phyloP scores from a whole-genome alignment of 2,888 invertebrate species.

The Patella depressa region DNA sequence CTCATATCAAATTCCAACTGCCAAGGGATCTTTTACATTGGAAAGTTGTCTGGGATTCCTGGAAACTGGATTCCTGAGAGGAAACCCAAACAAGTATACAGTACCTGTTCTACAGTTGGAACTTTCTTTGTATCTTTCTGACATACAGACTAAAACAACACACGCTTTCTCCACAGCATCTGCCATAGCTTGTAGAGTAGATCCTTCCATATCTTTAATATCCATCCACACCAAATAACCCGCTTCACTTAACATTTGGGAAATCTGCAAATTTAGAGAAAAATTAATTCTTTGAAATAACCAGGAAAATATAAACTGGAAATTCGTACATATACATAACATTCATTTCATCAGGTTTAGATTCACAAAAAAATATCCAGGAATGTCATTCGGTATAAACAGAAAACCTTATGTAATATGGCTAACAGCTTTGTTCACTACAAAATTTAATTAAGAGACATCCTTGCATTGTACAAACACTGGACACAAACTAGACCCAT shows the following conservation, averaged over 20 bases:
- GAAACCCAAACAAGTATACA: background rate
- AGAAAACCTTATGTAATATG: background rate
- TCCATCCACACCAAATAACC: constrained; percentile 55
- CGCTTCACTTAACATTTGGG: constrained; percentile 30
- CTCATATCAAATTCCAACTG: no score
- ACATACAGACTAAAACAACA: constrained; percentile 52
- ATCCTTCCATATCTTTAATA: constrained; percentile 57
- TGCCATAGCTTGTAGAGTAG: constrained; percentile 59
- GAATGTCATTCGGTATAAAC: background rate
- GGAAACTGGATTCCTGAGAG: no score
- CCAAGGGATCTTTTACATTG: no score
- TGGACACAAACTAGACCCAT: no score
- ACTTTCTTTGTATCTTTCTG: constrained; percentile 56
- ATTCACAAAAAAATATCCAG: background rate
- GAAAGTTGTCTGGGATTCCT: no score
- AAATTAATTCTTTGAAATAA: no score
- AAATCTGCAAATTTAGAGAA: no score
- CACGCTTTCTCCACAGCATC: constrained; percentile 51
- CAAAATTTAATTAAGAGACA: no score
- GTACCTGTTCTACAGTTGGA: constrained; percentile 55
- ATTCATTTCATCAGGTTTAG: constrained; percentile 12
- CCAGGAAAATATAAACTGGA: no score
- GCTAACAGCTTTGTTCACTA: no score
- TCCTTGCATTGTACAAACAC: no score
- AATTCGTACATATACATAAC: background rate